phyloP scores from a whole-genome alignment of 2,888 invertebrate genomes.

The Mythimna impura region DNA sequence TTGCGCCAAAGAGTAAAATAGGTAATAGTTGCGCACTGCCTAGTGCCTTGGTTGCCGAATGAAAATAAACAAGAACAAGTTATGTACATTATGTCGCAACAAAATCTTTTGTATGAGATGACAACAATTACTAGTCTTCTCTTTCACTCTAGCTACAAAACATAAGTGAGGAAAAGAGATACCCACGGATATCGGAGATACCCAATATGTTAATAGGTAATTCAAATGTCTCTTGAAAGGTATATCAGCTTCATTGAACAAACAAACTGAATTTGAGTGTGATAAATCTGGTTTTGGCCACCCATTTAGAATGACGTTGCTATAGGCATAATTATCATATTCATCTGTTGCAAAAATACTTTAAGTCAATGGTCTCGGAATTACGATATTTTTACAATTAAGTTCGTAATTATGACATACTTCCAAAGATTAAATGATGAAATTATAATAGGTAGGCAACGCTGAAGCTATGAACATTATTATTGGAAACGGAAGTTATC shows the following conservation, averaged over 20 bases:
- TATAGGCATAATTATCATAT: background rate
- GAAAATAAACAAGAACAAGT: slow-evolving; percentile 54
- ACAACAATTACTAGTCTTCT: slow-evolving; percentile 25
- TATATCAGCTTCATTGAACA: slow-evolving; percentile 22
- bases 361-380: too few species aligned
- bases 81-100: background rate
- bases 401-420: background rate
- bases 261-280: slow-evolving; percentile 11
- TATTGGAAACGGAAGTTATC: background rate
- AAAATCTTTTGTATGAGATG: background rate
- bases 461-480: background rate
- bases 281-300: slow-evolving; percentile 3
- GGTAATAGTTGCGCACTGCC: slow-evolving; percentile 1
- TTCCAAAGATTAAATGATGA: too few species aligned
- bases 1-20: background rate
- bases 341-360: background rate
- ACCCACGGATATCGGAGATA: slow-evolving; percentile 32
- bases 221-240: background rate
- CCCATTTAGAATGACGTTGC: background rate
- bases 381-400: too few species aligned
- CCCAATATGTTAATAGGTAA: background rate
- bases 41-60: background rate
- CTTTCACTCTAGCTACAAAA: slow-evolving; percentile 31
- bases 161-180: slow-evolving; percentile 22
- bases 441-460: background rate